Evolutionary conservation across 2,888 invertebrate species (phyloP).

Genomic region (Zygaena filipendulae): DNA sequence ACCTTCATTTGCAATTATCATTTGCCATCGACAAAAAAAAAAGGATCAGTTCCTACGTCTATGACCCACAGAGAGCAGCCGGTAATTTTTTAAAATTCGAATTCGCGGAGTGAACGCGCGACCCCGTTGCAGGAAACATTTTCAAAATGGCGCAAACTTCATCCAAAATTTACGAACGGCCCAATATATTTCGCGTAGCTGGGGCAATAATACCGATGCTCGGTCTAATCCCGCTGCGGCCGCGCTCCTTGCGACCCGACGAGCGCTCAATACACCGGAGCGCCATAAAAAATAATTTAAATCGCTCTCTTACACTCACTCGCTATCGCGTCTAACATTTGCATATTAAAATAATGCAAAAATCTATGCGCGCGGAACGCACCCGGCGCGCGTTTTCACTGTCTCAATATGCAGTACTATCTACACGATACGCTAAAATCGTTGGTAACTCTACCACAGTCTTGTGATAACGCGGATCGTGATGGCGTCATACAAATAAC

Average conservation of each 20-base stretch:
- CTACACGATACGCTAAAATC: too few relatives aligned
- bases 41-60: too few relatives aligned
- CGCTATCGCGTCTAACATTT: constrained; percentile 59
- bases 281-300: constrained; percentile 71
- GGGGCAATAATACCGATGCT: constrained; percentile 40
- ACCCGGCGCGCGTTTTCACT: constrained; percentile 34
- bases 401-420: constrained; percentile 14
- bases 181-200: constrained; percentile 28
- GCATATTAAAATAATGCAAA: constrained; percentile 69
- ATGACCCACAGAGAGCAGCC: too few relatives aligned
- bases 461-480: too few relatives aligned
- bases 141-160: too few relatives aligned
- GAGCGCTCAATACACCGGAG: constrained; percentile 63
- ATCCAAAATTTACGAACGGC: constrained; percentile 50
- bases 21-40: too few relatives aligned
- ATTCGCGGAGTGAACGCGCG: too few relatives aligned
- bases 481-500: too few relatives aligned
- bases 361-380: constrained; percentile 59
- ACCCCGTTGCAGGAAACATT: too few relatives aligned
- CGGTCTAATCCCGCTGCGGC: constrained; percentile 28
- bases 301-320: constrained; percentile 66
- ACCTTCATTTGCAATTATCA: too few relatives aligned
- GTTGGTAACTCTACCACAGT: too few relatives aligned
- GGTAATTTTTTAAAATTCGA: constrained; percentile 4
- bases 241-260: constrained; percentile 42